Evolutionary conservation across 2,797 vertebrate genomes (phyloP).

Genomic region (Silurus lanzhouensis): DNA sequence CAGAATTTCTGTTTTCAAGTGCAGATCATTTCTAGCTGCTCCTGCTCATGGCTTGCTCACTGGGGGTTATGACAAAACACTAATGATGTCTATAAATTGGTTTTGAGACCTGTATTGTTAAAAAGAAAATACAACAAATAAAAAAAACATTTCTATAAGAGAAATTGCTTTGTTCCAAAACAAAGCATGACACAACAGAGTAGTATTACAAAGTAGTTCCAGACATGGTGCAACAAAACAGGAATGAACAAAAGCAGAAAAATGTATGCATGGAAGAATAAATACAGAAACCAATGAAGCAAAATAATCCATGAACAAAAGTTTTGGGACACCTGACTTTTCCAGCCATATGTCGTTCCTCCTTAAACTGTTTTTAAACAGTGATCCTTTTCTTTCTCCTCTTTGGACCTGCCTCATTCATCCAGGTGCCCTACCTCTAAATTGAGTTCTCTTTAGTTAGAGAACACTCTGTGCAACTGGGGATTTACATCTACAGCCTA

Average conservation of each 20-base stretch:
- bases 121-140: too few relatives aligned
- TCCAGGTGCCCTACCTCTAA: too few relatives aligned
- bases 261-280: neutral
- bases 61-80: neutral
- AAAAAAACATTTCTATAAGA: neutral
- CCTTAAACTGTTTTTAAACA: too few relatives aligned
- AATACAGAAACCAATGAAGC: neutral
- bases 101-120: neutral
- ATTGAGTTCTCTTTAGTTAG: too few relatives aligned
- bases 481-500: too few relatives aligned
- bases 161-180: neutral
- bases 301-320: neutral
- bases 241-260: neutral
- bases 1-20: conserved; percentile 9
- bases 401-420: too few relatives aligned
- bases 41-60: neutral
- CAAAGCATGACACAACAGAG: neutral
- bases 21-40: conserved; percentile 1
- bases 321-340: too few relatives aligned
- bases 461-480: too few relatives aligned
- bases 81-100: conserved; percentile 6
- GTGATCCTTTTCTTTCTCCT: too few relatives aligned
- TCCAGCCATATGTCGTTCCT: too few relatives aligned
- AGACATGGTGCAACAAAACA: neutral
- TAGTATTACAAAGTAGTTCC: neutral